Evolutionary conservation across 2,113 vertebrate species (phyloP).

Genomic region (Salvelinus namaycush): DNA sequence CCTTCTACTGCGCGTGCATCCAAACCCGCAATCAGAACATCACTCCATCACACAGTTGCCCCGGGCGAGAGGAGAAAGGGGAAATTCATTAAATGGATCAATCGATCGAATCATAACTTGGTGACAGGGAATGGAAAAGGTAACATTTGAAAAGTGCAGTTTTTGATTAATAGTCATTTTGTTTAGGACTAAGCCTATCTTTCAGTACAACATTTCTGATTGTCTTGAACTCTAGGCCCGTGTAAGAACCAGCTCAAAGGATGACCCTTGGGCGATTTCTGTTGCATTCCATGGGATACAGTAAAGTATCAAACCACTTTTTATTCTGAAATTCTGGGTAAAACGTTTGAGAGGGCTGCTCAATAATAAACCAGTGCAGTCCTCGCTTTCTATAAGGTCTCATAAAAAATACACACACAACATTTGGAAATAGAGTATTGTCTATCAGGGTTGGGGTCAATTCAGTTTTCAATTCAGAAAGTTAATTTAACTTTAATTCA

Average conservation of each 20-base stretch:
- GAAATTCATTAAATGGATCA: not conserved
- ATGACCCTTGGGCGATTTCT: not conserved
- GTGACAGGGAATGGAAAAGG: not conserved
- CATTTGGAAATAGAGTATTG: too few species aligned
- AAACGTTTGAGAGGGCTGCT: too few species aligned
- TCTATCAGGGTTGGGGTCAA: too few species aligned
- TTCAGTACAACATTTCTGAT: not conserved
- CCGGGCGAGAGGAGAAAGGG: not conserved
- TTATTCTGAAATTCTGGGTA: too few species aligned
- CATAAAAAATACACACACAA: too few species aligned
- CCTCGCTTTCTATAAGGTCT: too few species aligned
- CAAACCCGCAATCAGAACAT: slow-evolving; percentile 5
- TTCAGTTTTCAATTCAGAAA: too few species aligned
- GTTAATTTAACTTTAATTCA: too few species aligned
- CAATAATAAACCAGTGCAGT: too few species aligned
- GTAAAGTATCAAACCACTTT: too few species aligned
- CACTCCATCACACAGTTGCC: slow-evolving; percentile 9
- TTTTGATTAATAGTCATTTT: not conserved
- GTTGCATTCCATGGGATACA: not conserved
- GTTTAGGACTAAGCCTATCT: too few species aligned
- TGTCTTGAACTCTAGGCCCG: not conserved
- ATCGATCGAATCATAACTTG: not conserved
- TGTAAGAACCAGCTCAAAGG: not conserved
- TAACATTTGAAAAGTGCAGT: not conserved
- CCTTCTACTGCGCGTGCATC: not conserved